Evolutionary conservation across 2,888 invertebrate genomes (phyloP).

Genomic region (Rhopalosiphum nymphaeae): DNA sequence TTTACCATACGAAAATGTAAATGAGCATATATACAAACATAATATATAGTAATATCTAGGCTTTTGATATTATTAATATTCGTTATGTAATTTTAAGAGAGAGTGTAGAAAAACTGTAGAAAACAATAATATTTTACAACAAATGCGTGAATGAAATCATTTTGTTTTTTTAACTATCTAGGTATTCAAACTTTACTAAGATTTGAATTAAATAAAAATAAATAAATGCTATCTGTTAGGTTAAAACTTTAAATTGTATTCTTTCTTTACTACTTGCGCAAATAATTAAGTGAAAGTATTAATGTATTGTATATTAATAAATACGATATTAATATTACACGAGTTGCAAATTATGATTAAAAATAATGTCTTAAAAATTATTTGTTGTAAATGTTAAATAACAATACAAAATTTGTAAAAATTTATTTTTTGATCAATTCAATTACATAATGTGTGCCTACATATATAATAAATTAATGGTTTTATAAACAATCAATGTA

Average conservation of each 20-base stretch:
- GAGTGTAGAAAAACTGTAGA: background rate
- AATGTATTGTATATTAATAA: background rate
- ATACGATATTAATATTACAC: background rate
- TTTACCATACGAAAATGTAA: background rate
- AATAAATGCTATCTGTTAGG: background rate
- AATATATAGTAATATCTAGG: background rate
- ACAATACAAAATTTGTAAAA: background rate
- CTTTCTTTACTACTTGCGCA: background rate
- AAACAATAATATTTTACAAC: background rate
- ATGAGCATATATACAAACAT: background rate
- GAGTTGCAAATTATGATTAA: background rate
- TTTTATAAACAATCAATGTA: background rate
- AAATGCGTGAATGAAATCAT: background rate
- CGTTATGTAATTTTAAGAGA: background rate
- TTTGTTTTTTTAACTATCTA: background rate
- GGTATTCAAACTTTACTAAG: background rate
- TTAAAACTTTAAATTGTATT: background rate
- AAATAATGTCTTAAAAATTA: background rate
- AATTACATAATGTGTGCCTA: background rate
- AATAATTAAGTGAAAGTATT: background rate
- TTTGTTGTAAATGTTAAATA: background rate
- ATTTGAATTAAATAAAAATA: background rate
- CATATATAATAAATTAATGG: background rate
- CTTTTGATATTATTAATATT: background rate
- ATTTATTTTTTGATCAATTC: background rate